These are phyloP conservation scores for Ennomos fuscantarius DNA, from an alignment of 2,888 invertebrate genomes.

Conservation along the genomic window DNA sequence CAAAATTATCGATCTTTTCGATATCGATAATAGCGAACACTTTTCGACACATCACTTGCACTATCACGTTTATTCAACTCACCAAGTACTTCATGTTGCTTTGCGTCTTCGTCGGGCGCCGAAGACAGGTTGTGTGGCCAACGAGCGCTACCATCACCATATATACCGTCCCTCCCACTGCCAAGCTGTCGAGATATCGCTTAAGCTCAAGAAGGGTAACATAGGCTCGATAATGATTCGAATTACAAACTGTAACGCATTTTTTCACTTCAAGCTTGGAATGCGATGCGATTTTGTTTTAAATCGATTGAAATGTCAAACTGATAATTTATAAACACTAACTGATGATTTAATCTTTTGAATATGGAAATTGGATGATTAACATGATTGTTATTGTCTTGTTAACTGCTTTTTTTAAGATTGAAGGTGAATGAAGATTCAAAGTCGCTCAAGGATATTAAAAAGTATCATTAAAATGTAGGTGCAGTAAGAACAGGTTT, in stretches of 20 bases:
- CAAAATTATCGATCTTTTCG: conserved; percentile 15
- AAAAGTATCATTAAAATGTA: conserved; percentile 17
- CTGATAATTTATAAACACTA: not conserved
- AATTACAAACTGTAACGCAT: conserved; percentile 25
- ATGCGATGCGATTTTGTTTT: conserved; percentile 8
- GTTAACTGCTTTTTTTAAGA: not conserved
- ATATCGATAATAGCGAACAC: conserved; percentile 30
- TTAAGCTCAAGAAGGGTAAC: conserved; percentile 51
- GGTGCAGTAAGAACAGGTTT: conserved; percentile 17
- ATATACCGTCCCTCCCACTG: conserved; percentile 81
- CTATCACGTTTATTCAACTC: conserved; percentile 57
- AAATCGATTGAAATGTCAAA: not conserved
- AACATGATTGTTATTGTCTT: not conserved
- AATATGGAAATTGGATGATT: not conserved
- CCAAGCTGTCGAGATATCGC: conserved; percentile 44
- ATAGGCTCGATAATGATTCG: conserved; percentile 63
- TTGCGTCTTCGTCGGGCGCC: conserved; percentile 74
- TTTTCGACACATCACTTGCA: conserved; percentile 38
- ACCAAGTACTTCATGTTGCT: conserved; percentile 83
- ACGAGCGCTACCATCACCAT: conserved; percentile 56
- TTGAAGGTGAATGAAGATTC: conserved; percentile 10
- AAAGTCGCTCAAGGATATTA: conserved; percentile 18
- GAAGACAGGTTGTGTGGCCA: conserved; percentile 81
- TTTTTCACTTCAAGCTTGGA: conserved; percentile 17
- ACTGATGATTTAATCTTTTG: not conserved